Base-by-base conservation (phyloP, 1,140 invertebrate species). In the Drosophila tsacasi region DNA sequence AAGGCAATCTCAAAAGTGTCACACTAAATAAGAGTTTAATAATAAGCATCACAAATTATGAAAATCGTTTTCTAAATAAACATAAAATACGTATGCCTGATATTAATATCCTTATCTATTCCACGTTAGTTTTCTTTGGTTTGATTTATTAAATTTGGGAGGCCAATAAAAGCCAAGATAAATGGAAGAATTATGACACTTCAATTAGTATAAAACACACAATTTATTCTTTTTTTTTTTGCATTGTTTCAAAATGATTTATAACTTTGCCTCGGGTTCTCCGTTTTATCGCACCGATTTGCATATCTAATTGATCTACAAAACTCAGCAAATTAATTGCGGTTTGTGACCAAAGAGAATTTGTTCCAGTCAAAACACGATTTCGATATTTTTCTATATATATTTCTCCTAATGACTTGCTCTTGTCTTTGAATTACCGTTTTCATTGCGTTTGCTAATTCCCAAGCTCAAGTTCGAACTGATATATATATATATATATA, bases 221-320 rank as follows among this genome's bases (percentile, higher is more conserved):
- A 57, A 57, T 17, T 39, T 39, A 5, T 10, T 25, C 7, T 21
- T 2, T 8, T 19, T 27, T 64, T 54, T 37, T 54, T 30, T 15
- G n/a, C 30, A n/a, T 54, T 15, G 67, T 44, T 27, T 54, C 47
- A n/a, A 37, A 32, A 55, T 71, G 63, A 71, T 71, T 68, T 54
- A 67, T 71, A 39, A 37, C 23, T 39, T 21, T 55, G 25, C 0
- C 12, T 19, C 19, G 21, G 67, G 66, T 39, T 68, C 54, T 57
- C 35, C 37, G 15, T 39, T 71, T 57, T 71, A 71, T 47, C 64
- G 42, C 58, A 40, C 46, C 21, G 21, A 75, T 77, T 77, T 77
- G 75, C 75, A 77, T 77, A 77, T 58, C 64, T 78, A 78, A 78
- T 77, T 77, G 75, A 62, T 78, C 75, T 69, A 67, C 65, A 78